A percentile compares a stretch with the other conserved stretches of the same genome.
phyloP scores from a whole-genome alignment of 2,797 vertebrate species.

The Tinamus major region DNA sequence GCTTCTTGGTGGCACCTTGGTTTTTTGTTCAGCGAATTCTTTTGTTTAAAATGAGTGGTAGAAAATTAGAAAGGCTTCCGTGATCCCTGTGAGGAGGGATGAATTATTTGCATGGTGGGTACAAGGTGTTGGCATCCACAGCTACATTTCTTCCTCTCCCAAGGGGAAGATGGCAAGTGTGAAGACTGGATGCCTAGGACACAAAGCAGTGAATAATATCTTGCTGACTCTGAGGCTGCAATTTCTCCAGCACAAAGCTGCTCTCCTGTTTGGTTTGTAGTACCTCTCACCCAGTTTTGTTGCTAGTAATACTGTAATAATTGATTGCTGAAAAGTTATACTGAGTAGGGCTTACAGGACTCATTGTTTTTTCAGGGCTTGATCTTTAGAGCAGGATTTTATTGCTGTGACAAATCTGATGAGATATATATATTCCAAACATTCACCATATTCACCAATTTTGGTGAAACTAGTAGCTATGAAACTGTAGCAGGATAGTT shows the following conservation, averaged over 20 bases:
- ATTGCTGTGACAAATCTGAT: slow-evolving; percentile 16
- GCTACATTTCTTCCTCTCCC: neutral
- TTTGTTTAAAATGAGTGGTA: neutral
- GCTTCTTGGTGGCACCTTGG: neutral
- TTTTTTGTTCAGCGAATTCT: neutral
- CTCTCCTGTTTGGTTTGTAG: neutral
- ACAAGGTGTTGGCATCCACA: neutral
- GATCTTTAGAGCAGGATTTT: slow-evolving; percentile 28
- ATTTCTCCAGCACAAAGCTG: neutral
- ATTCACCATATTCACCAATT: neutral
- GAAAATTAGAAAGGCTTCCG: neutral
- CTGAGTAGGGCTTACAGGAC: neutral
- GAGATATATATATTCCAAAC: neutral
- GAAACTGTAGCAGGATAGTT: neutral
- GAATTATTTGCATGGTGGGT: neutral
- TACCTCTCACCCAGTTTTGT: slow-evolving; percentile 14
- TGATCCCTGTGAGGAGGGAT: neutral
- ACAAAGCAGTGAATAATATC: neutral
- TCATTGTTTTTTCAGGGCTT: neutral
- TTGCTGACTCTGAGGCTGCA: neutral
- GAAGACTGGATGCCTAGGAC: neutral
- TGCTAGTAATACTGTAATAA: slow-evolving; percentile 37
- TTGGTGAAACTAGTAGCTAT: neutral
- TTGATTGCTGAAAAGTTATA: slow-evolving; percentile 51
- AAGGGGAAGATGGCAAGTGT: neutral